Conservation (phyloP, 2,797 vertebrate genomes). For the Spea hammondii region DNA sequence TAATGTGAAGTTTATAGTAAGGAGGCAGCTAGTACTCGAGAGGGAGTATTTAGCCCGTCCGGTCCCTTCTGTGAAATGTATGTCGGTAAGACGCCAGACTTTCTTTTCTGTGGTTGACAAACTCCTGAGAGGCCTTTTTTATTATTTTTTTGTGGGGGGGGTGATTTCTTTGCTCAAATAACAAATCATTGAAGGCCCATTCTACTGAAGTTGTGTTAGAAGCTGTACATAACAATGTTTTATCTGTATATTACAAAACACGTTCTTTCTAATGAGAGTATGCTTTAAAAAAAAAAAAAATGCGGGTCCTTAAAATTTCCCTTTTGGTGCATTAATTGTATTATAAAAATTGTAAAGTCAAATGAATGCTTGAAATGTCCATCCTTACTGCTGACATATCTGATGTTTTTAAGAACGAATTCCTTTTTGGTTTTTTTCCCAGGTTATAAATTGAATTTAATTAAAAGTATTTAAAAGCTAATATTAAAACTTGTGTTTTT, state of each 20-base stretch:
- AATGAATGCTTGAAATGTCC: conserved; percentile 65
- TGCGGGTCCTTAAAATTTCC: conserved; percentile 2
- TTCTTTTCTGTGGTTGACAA: conserved; percentile 13
- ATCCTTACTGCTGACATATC: conserved; percentile 71
- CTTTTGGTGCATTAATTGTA: conserved; percentile 64
- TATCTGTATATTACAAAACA: conserved; percentile 17
- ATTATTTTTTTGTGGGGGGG: neutral
- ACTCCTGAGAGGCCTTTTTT: conserved; percentile 30
- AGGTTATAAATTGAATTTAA: conserved; percentile 73
- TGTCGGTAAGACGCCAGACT: conserved; percentile 13
- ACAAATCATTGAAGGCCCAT: conserved; percentile 25
- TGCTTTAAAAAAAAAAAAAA: conserved; percentile 32
- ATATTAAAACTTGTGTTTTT: neutral
- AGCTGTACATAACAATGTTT: conserved; percentile 8
- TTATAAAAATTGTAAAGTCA: conserved; percentile 73
- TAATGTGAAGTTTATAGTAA: conserved; percentile 10
- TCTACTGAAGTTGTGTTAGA: conserved; percentile 14
- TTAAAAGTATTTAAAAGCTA: conserved; percentile 75
- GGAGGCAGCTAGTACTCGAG: conserved; percentile 13
- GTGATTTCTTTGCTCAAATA: conserved; percentile 21
- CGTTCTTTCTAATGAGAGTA: conserved; percentile 51
- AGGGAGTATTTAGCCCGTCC: conserved; percentile 15
- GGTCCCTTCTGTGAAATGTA: conserved; percentile 23
- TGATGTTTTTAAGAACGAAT: conserved; percentile 65
- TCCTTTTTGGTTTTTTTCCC: conserved; percentile 67